phyloP scores from a whole-genome alignment of 2,113 vertebrate genomes.

The Cinclus mexicanus region DNA sequence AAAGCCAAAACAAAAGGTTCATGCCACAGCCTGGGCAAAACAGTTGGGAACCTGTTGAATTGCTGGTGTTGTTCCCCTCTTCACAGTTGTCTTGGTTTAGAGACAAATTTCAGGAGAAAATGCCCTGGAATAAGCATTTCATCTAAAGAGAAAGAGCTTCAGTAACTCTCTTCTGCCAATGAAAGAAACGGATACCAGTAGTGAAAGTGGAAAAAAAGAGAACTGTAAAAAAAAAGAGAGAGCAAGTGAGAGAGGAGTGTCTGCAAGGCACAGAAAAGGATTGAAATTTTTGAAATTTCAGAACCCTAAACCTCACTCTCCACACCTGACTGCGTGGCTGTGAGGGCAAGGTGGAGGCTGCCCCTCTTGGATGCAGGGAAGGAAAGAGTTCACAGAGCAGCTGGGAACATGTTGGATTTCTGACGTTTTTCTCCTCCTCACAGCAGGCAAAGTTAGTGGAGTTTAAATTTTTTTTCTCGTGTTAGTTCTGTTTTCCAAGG shows the following conservation, averaged over 20 bases:
- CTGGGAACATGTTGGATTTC: too few relatives aligned
- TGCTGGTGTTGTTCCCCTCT: not conserved
- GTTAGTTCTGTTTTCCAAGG: not conserved
- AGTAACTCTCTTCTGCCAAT: not conserved
- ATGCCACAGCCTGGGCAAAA: not conserved
- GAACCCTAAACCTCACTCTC: not conserved
- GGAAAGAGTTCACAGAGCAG: not conserved
- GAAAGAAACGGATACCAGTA: not conserved
- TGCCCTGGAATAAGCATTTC: fast-evolving
- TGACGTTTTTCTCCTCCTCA: not conserved
- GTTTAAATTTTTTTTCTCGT: too few relatives aligned
- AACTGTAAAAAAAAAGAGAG: too few relatives aligned
- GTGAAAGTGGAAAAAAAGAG: not conserved
- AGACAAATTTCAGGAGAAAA: not conserved
- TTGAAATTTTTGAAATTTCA: not conserved
- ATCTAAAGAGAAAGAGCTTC: not conserved
- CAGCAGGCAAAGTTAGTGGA: not conserved
- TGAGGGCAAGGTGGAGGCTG: not conserved
- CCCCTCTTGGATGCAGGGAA: not conserved
- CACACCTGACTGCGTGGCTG: too few relatives aligned
- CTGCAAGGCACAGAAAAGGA: not conserved
- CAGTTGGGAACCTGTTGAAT: not conserved
- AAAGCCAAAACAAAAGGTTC: not conserved
- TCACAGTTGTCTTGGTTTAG: not conserved
- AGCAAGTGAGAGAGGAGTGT: not conserved